Evolutionary conservation across 64 coral and sea anemone genomes (phyloP).

Genomic region (Porites lutea): DNA sequence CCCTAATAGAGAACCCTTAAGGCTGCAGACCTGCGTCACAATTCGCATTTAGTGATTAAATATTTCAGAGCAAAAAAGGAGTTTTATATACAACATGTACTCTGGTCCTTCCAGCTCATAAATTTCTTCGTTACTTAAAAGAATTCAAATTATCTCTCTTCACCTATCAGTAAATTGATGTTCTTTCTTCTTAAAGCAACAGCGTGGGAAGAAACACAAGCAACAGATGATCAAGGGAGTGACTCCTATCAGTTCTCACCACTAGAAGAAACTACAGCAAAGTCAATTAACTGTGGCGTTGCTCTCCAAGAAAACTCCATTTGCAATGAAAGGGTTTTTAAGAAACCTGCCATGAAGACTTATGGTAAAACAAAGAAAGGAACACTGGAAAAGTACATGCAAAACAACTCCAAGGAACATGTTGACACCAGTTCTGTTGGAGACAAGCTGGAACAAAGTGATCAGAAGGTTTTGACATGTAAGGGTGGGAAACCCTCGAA

Average conservation of each 20-base stretch:
- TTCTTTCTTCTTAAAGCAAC: not conserved
- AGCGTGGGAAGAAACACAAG: conserved; percentile 23
- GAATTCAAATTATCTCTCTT: no score
- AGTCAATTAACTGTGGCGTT: conserved; percentile 10
- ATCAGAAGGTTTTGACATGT: not conserved
- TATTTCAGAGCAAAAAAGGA: no score
- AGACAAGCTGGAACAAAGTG: not conserved
- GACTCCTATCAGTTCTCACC: conserved; percentile 47
- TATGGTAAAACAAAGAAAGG: not conserved
- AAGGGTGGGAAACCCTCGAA: not conserved
- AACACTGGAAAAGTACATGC: not conserved
- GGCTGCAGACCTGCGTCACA: no score
- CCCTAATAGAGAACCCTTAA: no score
- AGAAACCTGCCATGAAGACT: not conserved
- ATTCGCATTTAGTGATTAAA: no score
- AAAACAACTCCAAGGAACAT: not conserved
- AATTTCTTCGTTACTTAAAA: no score
- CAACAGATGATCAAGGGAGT: not conserved
- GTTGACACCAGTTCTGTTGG: not conserved
- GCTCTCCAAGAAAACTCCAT: not conserved
- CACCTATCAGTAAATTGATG: not conserved
- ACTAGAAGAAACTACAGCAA: not conserved
- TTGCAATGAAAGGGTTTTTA: not conserved
- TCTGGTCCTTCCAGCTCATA: no score
- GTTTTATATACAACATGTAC: no score